A percentile compares a stretch with the other conserved stretches of the same genome.
phyloP scores from a whole-genome alignment of 2,113 vertebrate species.

The human region GRCh38 chr1:92664501-92665000 shows the following conservation, averaged over 20 bases:
- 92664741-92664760: slow-evolving; percentile 25
- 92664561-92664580: slow-evolving; percentile 36
- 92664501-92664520: slow-evolving; percentile 37
- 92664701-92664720: slow-evolving; percentile 9
- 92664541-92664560: not conserved
- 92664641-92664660: not conserved
- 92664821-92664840: slow-evolving; percentile 8
- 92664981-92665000: no score
- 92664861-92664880: not conserved
- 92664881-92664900: slow-evolving; percentile 19
- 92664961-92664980: no score
- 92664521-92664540: not conserved
- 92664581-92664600: not conserved
- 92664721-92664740: not conserved
- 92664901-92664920: not conserved
- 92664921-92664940: no score
- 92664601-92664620: slow-evolving; percentile 24
- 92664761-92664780: slow-evolving; percentile 27
- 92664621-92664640: not conserved
- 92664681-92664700: slow-evolving; percentile 1
- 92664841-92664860: slow-evolving; percentile 33
- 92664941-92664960: no score
- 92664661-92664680: not conserved
- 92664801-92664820: slow-evolving; percentile 5
- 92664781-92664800: not conserved